A percentile compares a stretch with the other conserved stretches of the same genome.
These are phyloP conservation scores for Malthinus flaveolus DNA, from an alignment of 2,888 invertebrate genomes.

Conservation along the genomic window DNA sequence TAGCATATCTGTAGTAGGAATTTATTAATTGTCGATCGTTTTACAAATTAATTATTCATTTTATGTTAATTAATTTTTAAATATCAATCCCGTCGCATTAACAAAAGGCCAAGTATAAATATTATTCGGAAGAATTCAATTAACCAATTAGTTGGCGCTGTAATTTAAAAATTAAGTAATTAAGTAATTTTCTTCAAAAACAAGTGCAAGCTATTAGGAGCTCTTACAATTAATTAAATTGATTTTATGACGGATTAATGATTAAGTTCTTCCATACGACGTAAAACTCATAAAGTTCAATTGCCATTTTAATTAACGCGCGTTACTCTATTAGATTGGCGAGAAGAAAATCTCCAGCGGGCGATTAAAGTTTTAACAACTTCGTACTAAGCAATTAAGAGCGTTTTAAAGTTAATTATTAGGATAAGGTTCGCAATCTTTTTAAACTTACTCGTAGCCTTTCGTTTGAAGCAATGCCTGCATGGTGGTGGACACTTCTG, in stretches of 20 bases:
- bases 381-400: not conserved
- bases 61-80: too few relatives aligned
- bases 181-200: not conserved
- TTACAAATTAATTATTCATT: too few relatives aligned
- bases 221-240: slow-evolving; percentile 41
- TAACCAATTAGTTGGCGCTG: slow-evolving; percentile 10
- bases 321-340: slow-evolving; percentile 40
- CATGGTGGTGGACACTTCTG: slow-evolving; percentile 93
- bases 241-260: slow-evolving; percentile 44
- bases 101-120: not conserved
- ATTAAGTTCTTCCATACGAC: slow-evolving; percentile 45
- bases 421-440: too few relatives aligned
- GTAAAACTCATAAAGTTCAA: slow-evolving; percentile 50
- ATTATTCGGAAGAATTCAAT: not conserved
- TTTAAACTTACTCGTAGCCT: slow-evolving; percentile 71
- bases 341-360: slow-evolving; percentile 36
- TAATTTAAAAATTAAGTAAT: too few relatives aligned
- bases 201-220: not conserved
- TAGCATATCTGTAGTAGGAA: slow-evolving; percentile 3
- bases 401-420: too few relatives aligned
- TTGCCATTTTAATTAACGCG: slow-evolving; percentile 47
- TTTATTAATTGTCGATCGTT: not conserved
- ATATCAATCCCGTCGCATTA: too few relatives aligned
- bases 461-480: slow-evolving; percentile 73
- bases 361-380: slow-evolving; percentile 45